Base-by-base conservation (phyloP, 2,113 vertebrate species). In the Myotis davidii region DNA sequence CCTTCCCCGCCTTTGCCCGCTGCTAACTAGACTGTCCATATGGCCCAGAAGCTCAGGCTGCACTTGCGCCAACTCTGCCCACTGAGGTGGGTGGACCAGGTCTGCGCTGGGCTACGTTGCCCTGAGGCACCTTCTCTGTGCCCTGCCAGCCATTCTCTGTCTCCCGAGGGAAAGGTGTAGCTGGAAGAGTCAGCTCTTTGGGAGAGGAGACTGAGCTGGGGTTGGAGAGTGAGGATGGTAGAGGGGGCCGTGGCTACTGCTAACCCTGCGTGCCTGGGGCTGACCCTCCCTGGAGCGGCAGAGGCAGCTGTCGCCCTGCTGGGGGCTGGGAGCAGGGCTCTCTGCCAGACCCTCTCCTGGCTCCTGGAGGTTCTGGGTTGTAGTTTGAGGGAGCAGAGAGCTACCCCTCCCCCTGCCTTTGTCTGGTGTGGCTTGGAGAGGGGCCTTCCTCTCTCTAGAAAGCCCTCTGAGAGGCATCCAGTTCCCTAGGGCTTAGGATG, bases 391-490 rank as follows among this genome's bases (percentile, higher is more conserved):
- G 10, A 92, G 59, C 13, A 12, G 67, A 81, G 25, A 20, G 10
- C 65, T 64, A 29, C 21, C 32, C 74, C 29, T 59, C 7, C n/a
- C 64, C 74, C 48, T 65, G 21, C 48, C 70, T 88, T 88, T 65
- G 1, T 85, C 69, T 67, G 25, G 21, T 42, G 6, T 20, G 12
- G 39, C 45, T 69, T 85, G 16, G 69, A 59, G 54, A 81, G 5
- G 34, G 23, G 39, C 37, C 39, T 94, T 77, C 77, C 42, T 64
- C 61, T 77, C 56, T 25, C 87, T 64, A 76, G 70, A 76, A 91
- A 94, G 54, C 21, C 42, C 37, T 64, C 34, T 23, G 52, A 90
- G 56, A 82, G 86, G 79, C 5, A 21, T 39, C 3, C 78, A n/a
- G 73, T 59, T 65, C 50, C 72, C 61, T 79, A 17, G 70, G 64